Evolutionary conservation across 2,113 vertebrate species (phyloP), one percentile per base, ranked within the genome.

Genomic region (Ochotona princeps): DNA sequence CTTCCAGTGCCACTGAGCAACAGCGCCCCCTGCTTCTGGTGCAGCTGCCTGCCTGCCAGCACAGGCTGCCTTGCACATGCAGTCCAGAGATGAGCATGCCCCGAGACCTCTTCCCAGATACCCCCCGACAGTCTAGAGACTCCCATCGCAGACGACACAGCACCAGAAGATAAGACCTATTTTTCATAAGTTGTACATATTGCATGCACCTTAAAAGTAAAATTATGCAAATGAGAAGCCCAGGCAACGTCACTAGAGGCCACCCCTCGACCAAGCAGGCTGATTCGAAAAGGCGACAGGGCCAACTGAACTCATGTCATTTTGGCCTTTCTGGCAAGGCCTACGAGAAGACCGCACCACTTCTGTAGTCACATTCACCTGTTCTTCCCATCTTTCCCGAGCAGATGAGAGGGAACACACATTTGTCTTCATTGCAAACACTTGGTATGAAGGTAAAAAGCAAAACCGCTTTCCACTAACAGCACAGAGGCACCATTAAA

Each of bases 401-500:
- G 92, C 94, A 98, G 97, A 97, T 94, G 96, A 97, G 72, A 26
- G 95, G 95, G 97, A 96, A 94, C 96, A 97, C 97, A 83, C 80
- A 96, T 97, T 96, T 97, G 97, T 98, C 97, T 98, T 98, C 98
- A 97, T 97, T 95, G 97, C 9, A 97, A 96, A 97, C 96, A 97
- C 96, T 98, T 38, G 83, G 95, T 92, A 95, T 90, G 96, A 97
- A 97, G 97, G 97, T 95, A 94, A 95, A 98, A 97, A 97, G 97
- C 97, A 98, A 98, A 44, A 97, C 97, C 78, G 83, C 97, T 97
- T 97, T 97, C 97, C 96, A 93, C 95, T 90, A 97, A 97, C 94
- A 94, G 97, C 97, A 97, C 97, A 97, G 98, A 98, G 97, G 98
- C 97, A 97, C 97, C 97, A 98, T 98, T 98, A 98, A 98, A 98